Evolutionary conservation across 2,888 invertebrate species (phyloP).

Genomic region (Eumacrocentrus americanus): DNA sequence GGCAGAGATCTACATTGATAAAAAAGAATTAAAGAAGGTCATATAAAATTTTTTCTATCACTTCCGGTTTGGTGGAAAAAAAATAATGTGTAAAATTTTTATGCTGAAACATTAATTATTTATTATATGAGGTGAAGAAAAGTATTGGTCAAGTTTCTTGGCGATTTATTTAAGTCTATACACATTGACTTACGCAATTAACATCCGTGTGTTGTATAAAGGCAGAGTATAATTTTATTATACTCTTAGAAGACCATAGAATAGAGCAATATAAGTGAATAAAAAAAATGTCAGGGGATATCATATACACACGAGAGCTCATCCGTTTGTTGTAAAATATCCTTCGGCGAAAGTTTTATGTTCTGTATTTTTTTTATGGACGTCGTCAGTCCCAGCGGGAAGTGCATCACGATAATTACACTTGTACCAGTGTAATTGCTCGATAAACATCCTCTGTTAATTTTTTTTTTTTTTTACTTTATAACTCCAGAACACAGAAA

Average conservation of each 20-base stretch:
- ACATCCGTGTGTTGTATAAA: too few relatives aligned
- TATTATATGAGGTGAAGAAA: background rate
- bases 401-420: slow-evolving; percentile 46
- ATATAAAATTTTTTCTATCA: background rate
- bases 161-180: too few relatives aligned
- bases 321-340: slow-evolving; percentile 30
- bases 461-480: slow-evolving; percentile 35
- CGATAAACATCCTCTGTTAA: slow-evolving; percentile 59
- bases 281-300: too few relatives aligned
- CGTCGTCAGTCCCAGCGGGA: background rate
- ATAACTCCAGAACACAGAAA: too few relatives aligned
- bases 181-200: too few relatives aligned
- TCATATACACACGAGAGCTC: slow-evolving; percentile 8
- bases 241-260: too few relatives aligned
- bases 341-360: slow-evolving; percentile 57
- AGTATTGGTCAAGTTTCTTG: too few relatives aligned
- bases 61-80: background rate
- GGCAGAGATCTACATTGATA: background rate
- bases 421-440: slow-evolving; percentile 50
- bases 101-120: background rate
- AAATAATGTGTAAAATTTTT: background rate
- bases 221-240: too few relatives aligned
- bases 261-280: too few relatives aligned
- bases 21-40: background rate
- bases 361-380: slow-evolving; percentile 50